Percentiles rank a stretch among this genome's conserved stretches.
These are phyloP conservation scores for Lydus trimaculatus DNA, from an alignment of 2,888 invertebrate genomes.

Conservation along the genomic window DNA sequence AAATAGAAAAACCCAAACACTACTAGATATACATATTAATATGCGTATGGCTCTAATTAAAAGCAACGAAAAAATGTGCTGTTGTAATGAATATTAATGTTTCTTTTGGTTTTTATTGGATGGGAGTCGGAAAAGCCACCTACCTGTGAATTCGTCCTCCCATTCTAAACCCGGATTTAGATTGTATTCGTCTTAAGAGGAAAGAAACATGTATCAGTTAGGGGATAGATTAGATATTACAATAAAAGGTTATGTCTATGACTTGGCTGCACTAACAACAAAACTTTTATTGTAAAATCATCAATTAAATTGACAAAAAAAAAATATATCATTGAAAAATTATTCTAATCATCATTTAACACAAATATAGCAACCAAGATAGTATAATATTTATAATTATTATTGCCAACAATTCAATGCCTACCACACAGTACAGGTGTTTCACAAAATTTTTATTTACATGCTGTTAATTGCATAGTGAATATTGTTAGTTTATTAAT, in stretches of 20 bases:
- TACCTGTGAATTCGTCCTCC: conserved; percentile 99
- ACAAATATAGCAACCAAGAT: conserved; percentile 4
- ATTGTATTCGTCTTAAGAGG: conserved; percentile 97
- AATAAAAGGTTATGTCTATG: conserved; percentile 32
- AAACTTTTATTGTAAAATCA: conserved; percentile 22
- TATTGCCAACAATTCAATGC: neutral
- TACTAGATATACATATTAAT: conserved; percentile 7
- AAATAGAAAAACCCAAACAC: too few relatives aligned
- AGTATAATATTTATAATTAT: neutral
- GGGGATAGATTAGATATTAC: conserved; percentile 59
- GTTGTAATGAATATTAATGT: conserved; percentile 7
- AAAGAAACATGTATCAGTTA: conserved; percentile 63
- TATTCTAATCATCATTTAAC: neutral
- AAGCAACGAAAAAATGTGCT: conserved; percentile 11
- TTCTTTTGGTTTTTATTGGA: conserved; percentile 21
- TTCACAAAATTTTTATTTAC: conserved; percentile 16
- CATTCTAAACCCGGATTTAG: conserved; percentile 99
- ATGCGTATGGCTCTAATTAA: conserved; percentile 11
- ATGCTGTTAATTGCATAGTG: conserved; percentile 43
- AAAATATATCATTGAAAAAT: neutral
- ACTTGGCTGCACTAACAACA: conserved; percentile 39
- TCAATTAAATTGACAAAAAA: neutral
- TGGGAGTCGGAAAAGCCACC: conserved; percentile 66
- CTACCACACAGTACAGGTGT: neutral
- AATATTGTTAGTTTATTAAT: conserved; percentile 11